A percentile compares a stretch with the other conserved stretches of the same genome.
Conservation (phyloP, 2,888 invertebrate species). For the Drosophila rubida region DNA sequence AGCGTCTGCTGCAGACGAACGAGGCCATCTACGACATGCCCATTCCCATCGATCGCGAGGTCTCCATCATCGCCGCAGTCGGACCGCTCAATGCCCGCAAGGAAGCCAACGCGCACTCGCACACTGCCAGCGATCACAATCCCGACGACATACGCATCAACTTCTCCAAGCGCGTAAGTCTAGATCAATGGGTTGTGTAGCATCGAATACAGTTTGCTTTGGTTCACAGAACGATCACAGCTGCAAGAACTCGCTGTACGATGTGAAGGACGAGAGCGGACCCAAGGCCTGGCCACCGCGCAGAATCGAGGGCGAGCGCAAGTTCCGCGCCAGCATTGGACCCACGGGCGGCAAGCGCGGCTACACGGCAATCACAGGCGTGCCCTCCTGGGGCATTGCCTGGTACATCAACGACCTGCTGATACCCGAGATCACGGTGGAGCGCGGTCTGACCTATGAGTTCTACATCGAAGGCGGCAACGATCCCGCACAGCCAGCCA, state of each 20-base stretch:
- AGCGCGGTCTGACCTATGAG: slow-evolving; percentile 93
- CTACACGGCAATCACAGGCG: slow-evolving; percentile 92
- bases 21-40: slow-evolving; percentile 90
- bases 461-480: slow-evolving; percentile 95
- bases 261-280: slow-evolving; percentile 87
- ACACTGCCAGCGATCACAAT: slow-evolving; percentile 83
- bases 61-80: slow-evolving; percentile 94
- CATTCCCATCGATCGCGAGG: slow-evolving; percentile 88
- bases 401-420: slow-evolving; percentile 97
- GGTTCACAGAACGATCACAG: slow-evolving; percentile 88
- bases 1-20: slow-evolving; percentile 90
- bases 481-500: slow-evolving; percentile 91
- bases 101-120: slow-evolving; percentile 93
- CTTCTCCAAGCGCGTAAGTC: slow-evolving; percentile 88
- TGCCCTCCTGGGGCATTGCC: slow-evolving; percentile 94
- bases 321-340: slow-evolving; percentile 91
- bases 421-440: slow-evolving; percentile 95
- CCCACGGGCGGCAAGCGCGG: slow-evolving; percentile 93
- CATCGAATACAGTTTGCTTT: no score
- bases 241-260: slow-evolving; percentile 89
- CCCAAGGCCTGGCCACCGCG: slow-evolving; percentile 90
- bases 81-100: slow-evolving; percentile 92
- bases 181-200: background rate
- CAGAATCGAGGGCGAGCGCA: slow-evolving; percentile 87
- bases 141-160: slow-evolving; percentile 90